Evolutionary conservation across 2,797 vertebrate species (phyloP).

Genomic region (Aselliscus stoliczkanus): DNA sequence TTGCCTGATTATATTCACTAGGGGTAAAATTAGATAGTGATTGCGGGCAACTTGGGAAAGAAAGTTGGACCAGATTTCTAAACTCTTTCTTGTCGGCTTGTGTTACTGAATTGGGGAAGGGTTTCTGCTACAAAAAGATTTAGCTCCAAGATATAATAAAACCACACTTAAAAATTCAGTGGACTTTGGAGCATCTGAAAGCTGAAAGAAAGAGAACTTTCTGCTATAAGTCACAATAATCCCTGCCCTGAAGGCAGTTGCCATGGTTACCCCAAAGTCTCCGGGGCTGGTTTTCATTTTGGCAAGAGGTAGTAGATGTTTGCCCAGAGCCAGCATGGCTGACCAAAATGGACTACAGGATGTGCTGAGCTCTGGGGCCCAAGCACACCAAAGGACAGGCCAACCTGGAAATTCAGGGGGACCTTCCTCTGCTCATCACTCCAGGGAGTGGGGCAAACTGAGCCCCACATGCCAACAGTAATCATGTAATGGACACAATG

Average conservation of each 20-base stretch:
- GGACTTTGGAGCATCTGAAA: constrained; percentile 9
- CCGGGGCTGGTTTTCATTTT: not conserved
- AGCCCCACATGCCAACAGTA: not conserved
- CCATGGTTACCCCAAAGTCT: constrained; percentile 57
- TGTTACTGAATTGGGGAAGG: not conserved
- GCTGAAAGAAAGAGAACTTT: constrained; percentile 51
- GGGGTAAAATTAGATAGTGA: not conserved
- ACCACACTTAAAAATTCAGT: constrained; percentile 29
- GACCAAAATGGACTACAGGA: not conserved
- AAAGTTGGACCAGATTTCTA: not conserved
- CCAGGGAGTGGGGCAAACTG: not conserved
- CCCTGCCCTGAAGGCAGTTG: constrained; percentile 39
- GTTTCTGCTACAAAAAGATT: constrained; percentile 13
- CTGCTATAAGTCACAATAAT: constrained; percentile 52
- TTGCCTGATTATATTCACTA: rapidly evolving
- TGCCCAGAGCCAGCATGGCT: not conserved
- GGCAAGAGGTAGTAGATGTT: not conserved
- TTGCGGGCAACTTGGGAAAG: not conserved
- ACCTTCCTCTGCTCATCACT: not conserved
- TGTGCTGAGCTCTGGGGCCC: not conserved
- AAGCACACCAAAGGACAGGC: not conserved
- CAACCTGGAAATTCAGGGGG: not conserved
- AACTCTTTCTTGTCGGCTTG: not conserved
- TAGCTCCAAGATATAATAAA: constrained; percentile 28
- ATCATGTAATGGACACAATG: not conserved